Conservation (phyloP, 2,888 invertebrate species). For the Yponomeuta plumbellus region DNA sequence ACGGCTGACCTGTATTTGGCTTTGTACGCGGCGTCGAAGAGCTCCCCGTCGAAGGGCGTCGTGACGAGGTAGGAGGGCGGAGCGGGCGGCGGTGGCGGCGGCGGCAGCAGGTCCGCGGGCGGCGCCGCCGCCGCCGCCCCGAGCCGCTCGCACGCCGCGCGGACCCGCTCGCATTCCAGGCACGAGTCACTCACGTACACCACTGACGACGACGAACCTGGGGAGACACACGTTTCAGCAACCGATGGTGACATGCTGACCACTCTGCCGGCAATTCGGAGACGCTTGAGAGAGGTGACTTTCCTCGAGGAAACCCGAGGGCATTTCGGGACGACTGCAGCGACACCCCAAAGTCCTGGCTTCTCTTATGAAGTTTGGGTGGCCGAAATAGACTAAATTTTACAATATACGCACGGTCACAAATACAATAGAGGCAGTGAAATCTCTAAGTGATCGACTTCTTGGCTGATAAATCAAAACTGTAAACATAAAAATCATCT, state of each 20-base stretch:
- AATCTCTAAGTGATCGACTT: not conserved
- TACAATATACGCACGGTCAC: too few relatives aligned
- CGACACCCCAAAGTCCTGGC: too few relatives aligned
- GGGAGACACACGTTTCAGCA: not conserved
- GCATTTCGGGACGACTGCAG: too few relatives aligned
- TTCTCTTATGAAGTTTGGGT: too few relatives aligned
- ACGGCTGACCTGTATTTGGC: conserved; percentile 62
- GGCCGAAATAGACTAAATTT: too few relatives aligned
- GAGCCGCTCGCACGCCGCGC: conserved; percentile 68
- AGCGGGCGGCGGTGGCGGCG: conserved; percentile 51
- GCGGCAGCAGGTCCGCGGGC: conserved; percentile 51
- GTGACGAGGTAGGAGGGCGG: conserved; percentile 77
- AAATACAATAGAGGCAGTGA: not conserved
- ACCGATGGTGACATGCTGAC: not conserved
- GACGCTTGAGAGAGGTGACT: not conserved
- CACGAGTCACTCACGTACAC: conserved; percentile 68
- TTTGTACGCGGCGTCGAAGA: conserved; percentile 81
- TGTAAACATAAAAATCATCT: not conserved
- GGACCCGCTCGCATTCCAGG: conserved; percentile 68
- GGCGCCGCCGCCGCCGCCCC: conserved; percentile 63
- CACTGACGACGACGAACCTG: conserved; percentile 61
- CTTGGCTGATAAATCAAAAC: not conserved
- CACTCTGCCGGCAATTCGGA: not conserved
- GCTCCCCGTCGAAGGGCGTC: conserved; percentile 83
- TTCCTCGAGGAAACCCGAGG: too few relatives aligned